These are phyloP conservation scores for Brachystomella parvula DNA, from an alignment of 1,140 invertebrate genomes.

Conservation along the genomic window DNA sequence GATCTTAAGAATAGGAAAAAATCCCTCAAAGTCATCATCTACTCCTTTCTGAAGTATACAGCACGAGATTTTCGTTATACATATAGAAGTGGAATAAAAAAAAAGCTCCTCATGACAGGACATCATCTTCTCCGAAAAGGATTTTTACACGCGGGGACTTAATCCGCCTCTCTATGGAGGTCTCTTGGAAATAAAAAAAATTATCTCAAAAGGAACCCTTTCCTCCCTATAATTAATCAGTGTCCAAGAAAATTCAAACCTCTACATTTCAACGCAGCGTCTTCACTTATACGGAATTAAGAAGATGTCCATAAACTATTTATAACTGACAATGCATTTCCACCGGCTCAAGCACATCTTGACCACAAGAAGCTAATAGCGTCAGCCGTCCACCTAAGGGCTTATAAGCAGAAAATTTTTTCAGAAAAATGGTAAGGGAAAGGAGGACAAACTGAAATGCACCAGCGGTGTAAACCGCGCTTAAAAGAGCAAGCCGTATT, in stretches of 20 bases:
- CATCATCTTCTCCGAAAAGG: no score
- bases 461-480: no score
- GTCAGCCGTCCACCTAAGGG: not conserved
- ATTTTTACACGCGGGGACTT: not conserved
- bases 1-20: no score
- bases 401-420: not conserved
- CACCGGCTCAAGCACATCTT: slow-evolving; percentile 10
- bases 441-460: no score
- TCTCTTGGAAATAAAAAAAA: no score
- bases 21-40: not conserved
- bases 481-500: no score
- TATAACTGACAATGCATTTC: slow-evolving; percentile 3
- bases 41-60: not conserved
- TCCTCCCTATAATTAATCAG: slow-evolving; percentile 39
- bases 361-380: not conserved
- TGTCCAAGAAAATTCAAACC: slow-evolving; percentile 32
- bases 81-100: not conserved
- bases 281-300: slow-evolving; percentile 18
- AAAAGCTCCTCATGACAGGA: slow-evolving; percentile 9
- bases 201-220: slow-evolving; percentile 12
- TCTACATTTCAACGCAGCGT: not conserved
- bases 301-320: not conserved
- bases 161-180: not conserved
- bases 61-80: not conserved
- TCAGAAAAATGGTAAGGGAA: no score